phyloP scores from a whole-genome alignment of 2,888 invertebrate species.

The Xestia ashworthii region DNA sequence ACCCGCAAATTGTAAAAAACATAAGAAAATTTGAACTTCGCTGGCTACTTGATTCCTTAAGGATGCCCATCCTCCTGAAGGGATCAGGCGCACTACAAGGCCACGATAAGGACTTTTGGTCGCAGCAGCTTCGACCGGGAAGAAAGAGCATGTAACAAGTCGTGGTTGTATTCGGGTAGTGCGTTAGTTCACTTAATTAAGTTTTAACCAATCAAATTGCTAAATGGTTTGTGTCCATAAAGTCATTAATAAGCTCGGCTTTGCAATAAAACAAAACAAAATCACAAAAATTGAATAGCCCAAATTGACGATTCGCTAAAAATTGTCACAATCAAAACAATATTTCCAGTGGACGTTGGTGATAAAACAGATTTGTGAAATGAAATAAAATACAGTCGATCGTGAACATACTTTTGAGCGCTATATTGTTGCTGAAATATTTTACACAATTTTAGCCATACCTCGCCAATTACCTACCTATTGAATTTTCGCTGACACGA shows the following conservation, averaged over 20 bases:
- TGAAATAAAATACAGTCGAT: constrained; percentile 19
- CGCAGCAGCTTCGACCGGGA: background rate
- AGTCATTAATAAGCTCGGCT: background rate
- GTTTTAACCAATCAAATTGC: too few relatives aligned
- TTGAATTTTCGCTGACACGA: constrained; percentile 20
- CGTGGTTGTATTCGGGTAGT: too few relatives aligned
- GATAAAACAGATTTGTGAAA: constrained; percentile 22
- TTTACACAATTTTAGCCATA: constrained; percentile 26
- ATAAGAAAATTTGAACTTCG: too few relatives aligned
- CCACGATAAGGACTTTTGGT: too few relatives aligned
- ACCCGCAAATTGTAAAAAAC: too few relatives aligned
- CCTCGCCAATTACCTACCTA: constrained; percentile 21
- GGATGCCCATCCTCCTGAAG: too few relatives aligned
- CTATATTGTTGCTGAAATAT: constrained; percentile 46
- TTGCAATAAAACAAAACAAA: background rate
- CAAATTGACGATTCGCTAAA: background rate
- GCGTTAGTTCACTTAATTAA: too few relatives aligned
- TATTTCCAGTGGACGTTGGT: background rate
- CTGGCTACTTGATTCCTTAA: too few relatives aligned
- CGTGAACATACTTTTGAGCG: constrained; percentile 3
- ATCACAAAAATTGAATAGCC: background rate
- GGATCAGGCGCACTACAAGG: too few relatives aligned
- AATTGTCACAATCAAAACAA: background rate
- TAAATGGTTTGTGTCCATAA: background rate
- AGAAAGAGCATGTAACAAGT: too few relatives aligned